These are phyloP conservation scores for Caenorhabditis doughertyi DNA, from an alignment of 2,888 invertebrate genomes.

Conservation along the genomic window DNA sequence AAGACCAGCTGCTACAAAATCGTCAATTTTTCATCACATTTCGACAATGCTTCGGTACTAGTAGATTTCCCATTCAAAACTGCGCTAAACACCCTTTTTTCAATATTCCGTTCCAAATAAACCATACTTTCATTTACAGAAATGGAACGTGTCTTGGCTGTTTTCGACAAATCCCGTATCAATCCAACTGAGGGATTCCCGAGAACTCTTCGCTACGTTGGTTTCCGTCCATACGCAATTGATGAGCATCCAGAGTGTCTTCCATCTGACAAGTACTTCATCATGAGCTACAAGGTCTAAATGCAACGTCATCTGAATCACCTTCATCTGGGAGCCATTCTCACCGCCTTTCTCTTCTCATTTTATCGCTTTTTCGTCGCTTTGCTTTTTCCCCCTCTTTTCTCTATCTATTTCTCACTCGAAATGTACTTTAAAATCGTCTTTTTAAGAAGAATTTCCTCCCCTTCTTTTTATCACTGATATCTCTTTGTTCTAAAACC, in stretches of 20 bases:
- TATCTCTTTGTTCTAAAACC: not conserved
- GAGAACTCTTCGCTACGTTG: slow-evolving; percentile 74
- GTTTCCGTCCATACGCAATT: slow-evolving; percentile 72
- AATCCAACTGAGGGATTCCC: slow-evolving; percentile 71
- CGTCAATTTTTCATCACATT: too few species aligned
- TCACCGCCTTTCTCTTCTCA: slow-evolving; percentile 19
- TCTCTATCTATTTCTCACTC: not conserved
- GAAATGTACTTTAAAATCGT: slow-evolving; percentile 34
- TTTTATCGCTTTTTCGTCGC: slow-evolving; percentile 18
- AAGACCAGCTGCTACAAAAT: too few species aligned
- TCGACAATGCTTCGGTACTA: too few species aligned
- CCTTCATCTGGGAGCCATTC: slow-evolving; percentile 2
- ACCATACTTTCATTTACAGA: slow-evolving; percentile 41
- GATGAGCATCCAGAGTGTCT: slow-evolving; percentile 65
- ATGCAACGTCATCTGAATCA: not conserved
- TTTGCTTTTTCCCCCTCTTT: slow-evolving; percentile 1
- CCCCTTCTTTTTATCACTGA: not conserved
- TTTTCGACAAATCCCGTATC: slow-evolving; percentile 67
- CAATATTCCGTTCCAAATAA: not conserved
- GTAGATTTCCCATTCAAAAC: too few species aligned
- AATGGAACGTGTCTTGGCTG: slow-evolving; percentile 67
- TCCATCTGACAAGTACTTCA: slow-evolving; percentile 67
- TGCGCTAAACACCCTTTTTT: too few species aligned
- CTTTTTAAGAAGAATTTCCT: slow-evolving; percentile 2
- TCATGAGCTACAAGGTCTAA: slow-evolving; percentile 74